Evolutionary conservation across 2,113 vertebrate species (phyloP), one percentile per base, ranked within the genome.

Genomic region (Hucho hucho): DNA sequence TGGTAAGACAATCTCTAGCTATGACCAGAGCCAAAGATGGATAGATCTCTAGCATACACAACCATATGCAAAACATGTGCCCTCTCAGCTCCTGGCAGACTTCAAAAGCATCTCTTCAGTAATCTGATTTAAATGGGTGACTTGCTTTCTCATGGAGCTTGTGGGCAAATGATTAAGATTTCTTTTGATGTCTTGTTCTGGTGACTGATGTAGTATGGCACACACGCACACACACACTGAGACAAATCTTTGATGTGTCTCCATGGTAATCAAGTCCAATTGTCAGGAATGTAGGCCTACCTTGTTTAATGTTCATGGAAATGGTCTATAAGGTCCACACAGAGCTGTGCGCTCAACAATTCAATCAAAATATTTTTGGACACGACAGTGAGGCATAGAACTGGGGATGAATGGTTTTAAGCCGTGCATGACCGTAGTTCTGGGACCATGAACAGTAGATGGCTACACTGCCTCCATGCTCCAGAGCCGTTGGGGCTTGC

Each of bases 1-100:
- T 46, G 95, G 96, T 96, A 86, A 87, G 87, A 58, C 43, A 1
- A 43, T 3, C 37, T 43, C 37, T 43, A 3, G 12, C 49, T 53
- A 16, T 53, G 49, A 53, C 16, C 49, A 53, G 13, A 14, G 49
- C 12, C 13, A 53, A 16, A 16, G 12, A 53, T 53, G 3, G 16
- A 43, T 53, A 53, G 16, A 14, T 18, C 58, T 61, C 58, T 43
- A 43, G 37, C 37, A 24, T 22, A 24, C 20, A 22, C 58, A n/a
- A 22, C 58, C n/a, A 20, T 14, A 14, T 20, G 1, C 0, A 22
- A 18, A 61, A 24, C 6, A 61, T 61, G 13, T 6, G 58, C n/a
- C 20, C n/a, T 59, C 58, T 61, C 53, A 56, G 13, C 53, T 20
- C 16, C 3, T 20, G 53, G n/a, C 58, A 61, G 20, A 7, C 58